Base-by-base conservation (phyloP, 2,888 invertebrate genomes). In the Toxonevra muliebris region DNA sequence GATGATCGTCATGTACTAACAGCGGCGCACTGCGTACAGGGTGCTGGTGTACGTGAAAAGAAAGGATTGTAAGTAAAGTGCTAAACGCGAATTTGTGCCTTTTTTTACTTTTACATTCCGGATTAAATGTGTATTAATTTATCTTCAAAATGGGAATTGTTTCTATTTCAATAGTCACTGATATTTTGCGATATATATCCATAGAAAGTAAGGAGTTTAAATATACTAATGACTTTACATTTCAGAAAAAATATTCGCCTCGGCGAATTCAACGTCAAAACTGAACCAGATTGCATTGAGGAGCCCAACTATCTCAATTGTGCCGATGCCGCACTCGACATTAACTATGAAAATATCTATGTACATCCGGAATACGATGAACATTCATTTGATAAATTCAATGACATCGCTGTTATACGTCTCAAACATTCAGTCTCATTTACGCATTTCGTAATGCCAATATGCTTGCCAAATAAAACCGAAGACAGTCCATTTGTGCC, bases 181-280 rank as follows among this genome's bases (percentile, higher is more conserved):
- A 30, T 30, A 30, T 4, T 7, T 30, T 30, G 30, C 30, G 7
- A 30, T 30, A 7, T 30, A 30, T 7, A 30, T 30, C 30, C 7
- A 4, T 7, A 30, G 7, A 7, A 30, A 30, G 30, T 30, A 7
- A 30, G 7, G 7, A 2, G 30, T n/a, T n/a, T n/a, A n/a, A n/a
- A n/a, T n/a, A n/a, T 30, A 30, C 30, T 30, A 4, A 30, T 7
- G 30, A 30, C 30, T 30, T 41, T 57, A 53, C 45, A 41, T 60
- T 69, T 1, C 58, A 85, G 85, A 60, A 83, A 86, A 71, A 84
- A 86, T 52, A 87, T 88, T 2, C 87, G 91, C 12, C 82, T 92
- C 50, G 92, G 92, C 1, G 92, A 92, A 82, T 90, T 90, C 75
- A 89, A 92, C 76, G 88, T 87, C 0, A 87, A 88, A 73, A 88